Percentiles rank a stretch among this genome's conserved stretches.
Evolutionary conservation across 2,888 invertebrate genomes (phyloP).

Genomic region (Parnassius apollo): DNA sequence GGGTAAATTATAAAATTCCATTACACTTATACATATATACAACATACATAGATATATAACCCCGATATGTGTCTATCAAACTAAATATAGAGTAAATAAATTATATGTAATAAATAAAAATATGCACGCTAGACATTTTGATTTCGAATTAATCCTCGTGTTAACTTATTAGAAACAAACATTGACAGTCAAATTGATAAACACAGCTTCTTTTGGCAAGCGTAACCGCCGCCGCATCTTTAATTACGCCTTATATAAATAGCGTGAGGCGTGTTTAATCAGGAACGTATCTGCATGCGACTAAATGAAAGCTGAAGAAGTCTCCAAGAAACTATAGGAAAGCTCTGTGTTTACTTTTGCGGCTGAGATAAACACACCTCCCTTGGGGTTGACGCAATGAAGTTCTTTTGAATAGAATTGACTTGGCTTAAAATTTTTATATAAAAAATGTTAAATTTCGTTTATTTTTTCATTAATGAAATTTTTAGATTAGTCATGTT

Average conservation of each 20-base stretch:
- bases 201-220: conserved; percentile 73
- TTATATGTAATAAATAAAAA: too few relatives aligned
- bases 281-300: conserved; percentile 70
- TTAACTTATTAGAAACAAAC: conserved; percentile 73
- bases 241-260: conserved; percentile 72
- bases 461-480: too few relatives aligned
- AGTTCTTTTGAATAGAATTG: conserved; percentile 35
- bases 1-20: too few relatives aligned
- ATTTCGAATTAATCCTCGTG: conserved; percentile 39
- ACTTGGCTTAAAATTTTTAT: conserved; percentile 2
- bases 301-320: conserved; percentile 73
- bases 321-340: conserved; percentile 69
- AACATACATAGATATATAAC: too few relatives aligned
- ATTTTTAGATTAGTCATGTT: too few relatives aligned
- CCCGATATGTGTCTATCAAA: too few relatives aligned
- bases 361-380: conserved; percentile 52
- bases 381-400: conserved; percentile 31
- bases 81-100: too few relatives aligned
- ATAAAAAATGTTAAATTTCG: too few relatives aligned
- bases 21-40: too few relatives aligned
- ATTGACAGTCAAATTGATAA: conserved; percentile 75
- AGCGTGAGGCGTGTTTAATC: conserved; percentile 63
- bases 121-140: conserved; percentile 6
- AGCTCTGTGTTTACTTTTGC: conserved; percentile 55
- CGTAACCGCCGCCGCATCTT: conserved; percentile 60